Conservation (phyloP, 2,797 vertebrate species). For the Sciurus carolinensis region DNA sequence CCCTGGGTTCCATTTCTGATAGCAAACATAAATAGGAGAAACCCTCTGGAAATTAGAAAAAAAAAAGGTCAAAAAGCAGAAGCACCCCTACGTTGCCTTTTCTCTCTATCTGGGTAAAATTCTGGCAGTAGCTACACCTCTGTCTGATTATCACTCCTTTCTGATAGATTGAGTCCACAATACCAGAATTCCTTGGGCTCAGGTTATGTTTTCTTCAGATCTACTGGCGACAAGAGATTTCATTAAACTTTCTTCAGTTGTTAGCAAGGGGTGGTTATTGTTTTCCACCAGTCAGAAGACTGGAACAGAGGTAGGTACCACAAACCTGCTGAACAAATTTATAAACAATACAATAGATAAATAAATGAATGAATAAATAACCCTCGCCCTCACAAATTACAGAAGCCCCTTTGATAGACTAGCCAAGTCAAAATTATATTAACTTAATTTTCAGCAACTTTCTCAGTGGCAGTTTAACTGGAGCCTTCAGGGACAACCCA, state of each 20-base stretch:
- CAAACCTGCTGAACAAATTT: neutral
- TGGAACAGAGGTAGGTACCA: neutral
- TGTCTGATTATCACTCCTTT: neutral
- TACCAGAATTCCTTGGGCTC: neutral
- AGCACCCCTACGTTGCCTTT: neutral
- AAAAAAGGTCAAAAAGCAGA: neutral
- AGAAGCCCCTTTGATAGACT: neutral
- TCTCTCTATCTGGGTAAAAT: neutral
- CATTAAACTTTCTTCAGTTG: neutral
- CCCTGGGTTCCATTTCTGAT: too few species aligned
- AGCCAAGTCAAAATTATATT: neutral
- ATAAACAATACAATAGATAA: neutral
- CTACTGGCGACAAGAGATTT: neutral
- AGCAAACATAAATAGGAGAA: neutral
- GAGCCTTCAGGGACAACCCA: neutral
- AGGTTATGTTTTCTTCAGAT: neutral
- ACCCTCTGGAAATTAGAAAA: neutral
- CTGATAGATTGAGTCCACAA: neutral
- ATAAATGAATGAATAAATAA: neutral
- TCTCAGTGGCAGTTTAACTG: neutral
- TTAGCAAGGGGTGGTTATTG: neutral
- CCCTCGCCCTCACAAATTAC: neutral
- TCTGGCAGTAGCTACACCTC: neutral
- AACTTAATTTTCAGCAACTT: neutral
- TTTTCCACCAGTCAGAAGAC: neutral